phyloP scores from a whole-genome alignment of 2,113 vertebrate genomes.

The Pseudorectes ferrugineus region DNA sequence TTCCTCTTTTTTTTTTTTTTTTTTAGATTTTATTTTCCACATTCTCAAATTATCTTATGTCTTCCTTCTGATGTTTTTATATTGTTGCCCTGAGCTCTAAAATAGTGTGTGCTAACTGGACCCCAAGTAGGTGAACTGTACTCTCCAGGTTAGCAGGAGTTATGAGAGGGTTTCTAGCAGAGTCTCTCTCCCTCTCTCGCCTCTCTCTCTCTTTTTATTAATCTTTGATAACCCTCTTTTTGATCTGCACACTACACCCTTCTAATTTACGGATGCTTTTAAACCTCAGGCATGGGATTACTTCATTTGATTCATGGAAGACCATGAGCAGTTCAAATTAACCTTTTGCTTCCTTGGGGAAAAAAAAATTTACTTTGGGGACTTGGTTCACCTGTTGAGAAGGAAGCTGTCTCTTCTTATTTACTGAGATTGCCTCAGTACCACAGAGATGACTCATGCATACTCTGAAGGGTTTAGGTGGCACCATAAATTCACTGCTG shows the following conservation, averaged over 20 bases:
- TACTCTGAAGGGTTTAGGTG: conserved; percentile 7
- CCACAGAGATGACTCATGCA: neutral
- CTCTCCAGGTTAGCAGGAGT: neutral
- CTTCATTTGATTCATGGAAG: conserved; percentile 49
- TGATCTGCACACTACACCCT: conserved; percentile 2
- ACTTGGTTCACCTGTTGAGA: conserved; percentile 42
- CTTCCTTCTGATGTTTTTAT: neutral
- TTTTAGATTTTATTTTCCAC: neutral
- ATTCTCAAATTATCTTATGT: neutral
- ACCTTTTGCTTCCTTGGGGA: conserved; percentile 29
- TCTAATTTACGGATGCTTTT: conserved; percentile 52
- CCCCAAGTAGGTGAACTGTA: neutral
- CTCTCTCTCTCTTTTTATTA: conserved; percentile 15
- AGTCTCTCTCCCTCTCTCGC: neutral
- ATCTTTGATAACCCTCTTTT: conserved; percentile 30
- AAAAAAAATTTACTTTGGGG: conserved; percentile 20
- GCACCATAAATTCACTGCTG: conserved; percentile 34
- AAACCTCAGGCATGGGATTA: conserved; percentile 36
- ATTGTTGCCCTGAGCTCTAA: neutral
- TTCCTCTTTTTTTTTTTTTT: no score
- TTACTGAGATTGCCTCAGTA: conserved; percentile 40
- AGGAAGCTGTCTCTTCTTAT: conserved; percentile 51
- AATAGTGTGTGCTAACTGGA: neutral
- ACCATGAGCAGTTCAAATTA: conserved; percentile 33
- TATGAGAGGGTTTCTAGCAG: neutral